Conservation (phyloP, 2,113 vertebrate species). For the Hypanus sabinus region DNA sequence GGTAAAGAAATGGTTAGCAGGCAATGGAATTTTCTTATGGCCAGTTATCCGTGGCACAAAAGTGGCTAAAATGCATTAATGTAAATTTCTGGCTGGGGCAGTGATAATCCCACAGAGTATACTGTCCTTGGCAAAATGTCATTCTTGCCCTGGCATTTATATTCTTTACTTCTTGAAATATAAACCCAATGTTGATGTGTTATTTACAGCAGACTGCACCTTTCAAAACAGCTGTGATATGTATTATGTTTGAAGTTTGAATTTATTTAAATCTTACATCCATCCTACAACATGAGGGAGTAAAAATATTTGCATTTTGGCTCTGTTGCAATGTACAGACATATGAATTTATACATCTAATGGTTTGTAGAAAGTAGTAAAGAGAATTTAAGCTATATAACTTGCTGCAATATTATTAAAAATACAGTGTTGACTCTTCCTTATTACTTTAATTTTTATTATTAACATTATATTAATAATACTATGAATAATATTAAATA, state of each 20-base stretch:
- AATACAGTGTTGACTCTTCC: neutral
- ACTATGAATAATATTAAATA: neutral
- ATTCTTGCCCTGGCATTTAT: slow-evolving; percentile 7
- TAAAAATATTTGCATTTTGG: too few species aligned
- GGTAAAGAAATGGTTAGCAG: neutral
- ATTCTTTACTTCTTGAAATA: neutral
- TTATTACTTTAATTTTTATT: neutral
- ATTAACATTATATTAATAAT: too few species aligned
- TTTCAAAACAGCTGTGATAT: neutral
- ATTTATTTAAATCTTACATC: too few species aligned
- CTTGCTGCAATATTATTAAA: neutral
- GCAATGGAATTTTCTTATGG: neutral
- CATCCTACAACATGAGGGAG: too few species aligned
- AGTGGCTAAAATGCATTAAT: neutral
- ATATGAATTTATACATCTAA: too few species aligned
- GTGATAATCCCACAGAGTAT: neutral
- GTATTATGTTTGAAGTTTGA: neutral
- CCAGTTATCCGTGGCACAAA: neutral
- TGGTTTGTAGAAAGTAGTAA: neutral
- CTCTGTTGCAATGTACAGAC: too few species aligned
- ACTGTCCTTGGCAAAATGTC: slow-evolving; percentile 3
- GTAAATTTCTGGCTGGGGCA: slow-evolving; percentile 19
- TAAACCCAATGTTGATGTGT: neutral
- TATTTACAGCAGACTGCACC: neutral
- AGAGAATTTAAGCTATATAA: neutral